phyloP scores from a whole-genome alignment of 2,888 invertebrate genomes.

The Ectemnius lituratus region DNA sequence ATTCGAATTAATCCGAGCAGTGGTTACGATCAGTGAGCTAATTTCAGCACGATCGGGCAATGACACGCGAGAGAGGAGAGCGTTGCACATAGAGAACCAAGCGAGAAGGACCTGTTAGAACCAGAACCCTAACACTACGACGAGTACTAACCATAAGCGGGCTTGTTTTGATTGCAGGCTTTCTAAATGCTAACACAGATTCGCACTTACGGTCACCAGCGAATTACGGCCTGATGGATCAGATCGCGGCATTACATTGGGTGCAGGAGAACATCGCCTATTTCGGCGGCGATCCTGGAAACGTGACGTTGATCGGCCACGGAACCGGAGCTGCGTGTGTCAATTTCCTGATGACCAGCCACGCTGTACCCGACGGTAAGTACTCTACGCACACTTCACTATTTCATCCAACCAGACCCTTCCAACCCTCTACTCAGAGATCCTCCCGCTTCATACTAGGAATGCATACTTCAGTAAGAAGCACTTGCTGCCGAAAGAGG shows the following conservation, averaged over 20 bases:
- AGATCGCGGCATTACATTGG: constrained; percentile 97
- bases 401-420: too few relatives aligned
- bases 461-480: too few relatives aligned
- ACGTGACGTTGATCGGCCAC: constrained; percentile 96
- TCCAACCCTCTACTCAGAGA: too few relatives aligned
- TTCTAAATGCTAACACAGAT: constrained; percentile 92
- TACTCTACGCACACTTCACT: neutral
- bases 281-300: constrained; percentile 95
- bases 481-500: too few relatives aligned
- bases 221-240: constrained; percentile 99
- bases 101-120: neutral
- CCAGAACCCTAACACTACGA: constrained; percentile 5
- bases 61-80: constrained; percentile 12
- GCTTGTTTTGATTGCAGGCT: constrained; percentile 82
- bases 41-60: constrained; percentile 36
- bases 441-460: too few relatives aligned
- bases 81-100: neutral
- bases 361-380: constrained; percentile 94
- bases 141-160: constrained; percentile 54
- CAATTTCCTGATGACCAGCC: constrained; percentile 95
- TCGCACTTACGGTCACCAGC: constrained; percentile 91
- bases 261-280: constrained; percentile 96
- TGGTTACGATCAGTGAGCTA: constrained; percentile 26
- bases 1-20: constrained; percentile 37
- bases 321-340: constrained; percentile 98